Evolutionary conservation across 2,797 vertebrate genomes (phyloP).

Genomic region (Anas georgica): DNA sequence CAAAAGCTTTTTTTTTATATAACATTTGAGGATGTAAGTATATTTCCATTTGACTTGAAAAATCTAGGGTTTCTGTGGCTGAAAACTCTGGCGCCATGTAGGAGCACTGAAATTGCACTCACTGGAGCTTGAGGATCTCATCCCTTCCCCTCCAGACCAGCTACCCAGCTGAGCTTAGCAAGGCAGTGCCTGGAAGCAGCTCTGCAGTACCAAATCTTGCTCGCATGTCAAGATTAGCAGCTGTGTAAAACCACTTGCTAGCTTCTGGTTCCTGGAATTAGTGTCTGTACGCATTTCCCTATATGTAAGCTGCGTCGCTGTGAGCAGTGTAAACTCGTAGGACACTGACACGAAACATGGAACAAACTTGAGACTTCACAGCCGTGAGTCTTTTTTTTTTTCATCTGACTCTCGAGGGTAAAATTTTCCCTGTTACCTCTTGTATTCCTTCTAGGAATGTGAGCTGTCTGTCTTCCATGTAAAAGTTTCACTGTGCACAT

Average conservation of each 20-base stretch:
- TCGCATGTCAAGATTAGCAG: neutral
- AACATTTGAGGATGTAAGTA: neutral
- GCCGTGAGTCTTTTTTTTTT: neutral
- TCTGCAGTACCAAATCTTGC: neutral
- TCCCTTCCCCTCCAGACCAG: neutral
- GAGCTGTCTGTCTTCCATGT: neutral
- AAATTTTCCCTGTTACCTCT: neutral
- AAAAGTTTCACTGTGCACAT: neutral
- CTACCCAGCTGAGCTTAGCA: neutral
- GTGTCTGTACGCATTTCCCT: neutral
- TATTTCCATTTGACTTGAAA: neutral
- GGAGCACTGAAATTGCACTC: neutral
- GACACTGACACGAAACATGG: neutral
- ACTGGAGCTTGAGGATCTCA: neutral
- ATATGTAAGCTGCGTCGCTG: neutral
- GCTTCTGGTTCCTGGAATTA: slow-evolving; percentile 11
- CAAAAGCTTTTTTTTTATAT: neutral
- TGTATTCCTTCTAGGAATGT: neutral
- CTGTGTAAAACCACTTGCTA: accelerated
- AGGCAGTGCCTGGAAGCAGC: neutral
- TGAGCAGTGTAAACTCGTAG: neutral
- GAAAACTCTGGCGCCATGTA: neutral
- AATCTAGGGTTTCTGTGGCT: neutral
- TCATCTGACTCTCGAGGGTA: neutral
- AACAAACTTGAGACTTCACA: neutral